Percentiles rank a stretch among this genome's conserved stretches.
phyloP scores from a whole-genome alignment of 1,140 invertebrate genomes.

The Nephotettix cincticeps region DNA sequence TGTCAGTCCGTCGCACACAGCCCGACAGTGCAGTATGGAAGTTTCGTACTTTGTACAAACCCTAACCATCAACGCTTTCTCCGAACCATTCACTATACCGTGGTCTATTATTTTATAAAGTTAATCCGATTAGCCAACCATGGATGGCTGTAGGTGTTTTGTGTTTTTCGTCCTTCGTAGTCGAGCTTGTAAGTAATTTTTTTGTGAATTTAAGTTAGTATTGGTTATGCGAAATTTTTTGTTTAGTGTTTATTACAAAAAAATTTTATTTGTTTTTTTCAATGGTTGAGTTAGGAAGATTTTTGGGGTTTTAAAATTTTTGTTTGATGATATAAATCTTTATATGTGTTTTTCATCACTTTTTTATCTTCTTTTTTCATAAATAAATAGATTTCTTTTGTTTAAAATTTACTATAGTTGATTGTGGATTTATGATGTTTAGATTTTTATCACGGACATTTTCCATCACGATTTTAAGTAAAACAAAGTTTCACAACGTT shows the following conservation, averaged over 20 bases:
- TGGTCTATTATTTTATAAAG: background rate
- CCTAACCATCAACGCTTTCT: background rate
- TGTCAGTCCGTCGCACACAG: background rate
- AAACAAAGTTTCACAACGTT: no score
- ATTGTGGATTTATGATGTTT: no score
- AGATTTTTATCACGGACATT: no score
- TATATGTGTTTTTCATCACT: no score
- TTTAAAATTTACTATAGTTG: no score
- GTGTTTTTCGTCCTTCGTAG: background rate
- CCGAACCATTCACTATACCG: slow-evolving; percentile 4
- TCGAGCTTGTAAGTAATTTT: background rate
- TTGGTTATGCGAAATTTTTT: slow-evolving; percentile 1
- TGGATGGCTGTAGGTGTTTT: background rate
- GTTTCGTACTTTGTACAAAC: background rate
- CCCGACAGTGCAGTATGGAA: background rate
- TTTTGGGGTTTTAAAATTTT: background rate
- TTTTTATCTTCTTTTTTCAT: no score
- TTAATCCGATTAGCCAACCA: slow-evolving; percentile 1
- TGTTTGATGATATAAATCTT: background rate
- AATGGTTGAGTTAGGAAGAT: background rate
- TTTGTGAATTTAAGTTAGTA: slow-evolving; percentile 18
- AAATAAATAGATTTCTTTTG: no score
- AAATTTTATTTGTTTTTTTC: background rate
- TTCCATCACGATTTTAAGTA: no score
- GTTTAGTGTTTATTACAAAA: background rate